Base-by-base conservation (phyloP, 2,888 invertebrate species). In the Drosophila nigricruria region DNA sequence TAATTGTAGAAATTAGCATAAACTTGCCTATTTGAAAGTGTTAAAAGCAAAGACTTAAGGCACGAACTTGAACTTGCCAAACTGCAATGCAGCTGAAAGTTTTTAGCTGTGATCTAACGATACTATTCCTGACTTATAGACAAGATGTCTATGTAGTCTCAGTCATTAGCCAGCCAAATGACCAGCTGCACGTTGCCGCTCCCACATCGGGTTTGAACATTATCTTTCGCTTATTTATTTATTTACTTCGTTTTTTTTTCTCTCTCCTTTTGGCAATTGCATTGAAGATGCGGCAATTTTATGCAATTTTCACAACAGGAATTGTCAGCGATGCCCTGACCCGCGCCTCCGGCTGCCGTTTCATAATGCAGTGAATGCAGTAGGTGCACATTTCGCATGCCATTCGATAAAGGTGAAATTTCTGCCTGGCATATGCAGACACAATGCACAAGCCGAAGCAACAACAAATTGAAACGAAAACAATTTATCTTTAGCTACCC, bases 251-350 rank as follows among this genome's bases (percentile, higher is more conserved):
- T 30, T 30, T 36, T 45, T 36, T 58, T 34, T 40, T 54, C 43
- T 49, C 50, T 54, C 43, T 49, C 50, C 49, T 47, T 50, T 60
- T 50, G 49, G 59, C 34, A 42, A 73, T 53, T 74, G 62, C 53
- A 70, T 62, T 80, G 82, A 77, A 85, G 88, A 82, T 75, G 88
- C 88, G 61, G 67, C 70, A 70, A 69, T 54, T 80, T 87, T 79
- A 84, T 84, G 82, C 85, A 88, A 88, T 76, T 77, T 78, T 49
- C 59, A 58, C 79, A 79, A 76, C 82, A 75, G 85, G 79, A 84
- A 82, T 82, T 74, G 63, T 53, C 69, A 78, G 79, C 52, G n/a
- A 52, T 45, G 50, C 57, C 60, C 67, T 53, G 68, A 53, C 54
- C 62, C 58, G 65, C 65, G 71, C 71, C 82, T 63, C 58, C 30